Conservation (phyloP, 1,140 invertebrate species). For the Parasteatoda tepidariorum region DNA sequence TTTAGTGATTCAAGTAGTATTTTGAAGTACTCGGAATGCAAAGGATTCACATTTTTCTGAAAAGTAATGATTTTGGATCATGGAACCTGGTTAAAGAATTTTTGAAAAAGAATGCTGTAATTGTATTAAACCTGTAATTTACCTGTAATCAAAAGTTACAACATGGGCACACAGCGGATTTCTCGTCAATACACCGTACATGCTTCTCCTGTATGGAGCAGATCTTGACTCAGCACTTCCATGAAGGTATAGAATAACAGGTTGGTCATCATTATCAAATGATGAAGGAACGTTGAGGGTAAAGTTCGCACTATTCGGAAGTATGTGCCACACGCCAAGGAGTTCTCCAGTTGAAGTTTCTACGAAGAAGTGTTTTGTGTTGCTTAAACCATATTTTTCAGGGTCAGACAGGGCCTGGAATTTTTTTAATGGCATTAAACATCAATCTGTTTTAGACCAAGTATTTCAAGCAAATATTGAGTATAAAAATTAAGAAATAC, state of each 20-base stretch:
- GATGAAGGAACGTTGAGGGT: background rate
- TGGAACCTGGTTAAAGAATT: too few species aligned
- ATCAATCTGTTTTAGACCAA: too few species aligned
- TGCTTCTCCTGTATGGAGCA: slow-evolving; percentile 81
- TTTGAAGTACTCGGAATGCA: too few species aligned
- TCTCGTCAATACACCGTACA: slow-evolving; percentile 81
- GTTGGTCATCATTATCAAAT: slow-evolving; percentile 65
- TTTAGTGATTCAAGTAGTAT: too few species aligned
- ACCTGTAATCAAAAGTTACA: slow-evolving; percentile 85
- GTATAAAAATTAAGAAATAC: too few species aligned
- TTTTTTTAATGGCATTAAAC: background rate
- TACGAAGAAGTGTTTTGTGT: slow-evolving; percentile 57
- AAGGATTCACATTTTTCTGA: too few species aligned
- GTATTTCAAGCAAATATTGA: too few species aligned
- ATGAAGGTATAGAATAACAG: slow-evolving; percentile 84
- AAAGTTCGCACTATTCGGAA: background rate
- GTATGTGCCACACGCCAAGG: slow-evolving; percentile 60
- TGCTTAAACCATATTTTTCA: slow-evolving; percentile 55
- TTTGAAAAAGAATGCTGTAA: too few species aligned
- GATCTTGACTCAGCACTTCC: slow-evolving; percentile 89
- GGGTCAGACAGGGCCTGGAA: slow-evolving; percentile 58
- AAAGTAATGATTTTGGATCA: too few species aligned
- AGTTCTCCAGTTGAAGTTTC: slow-evolving; percentile 59
- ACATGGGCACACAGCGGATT: slow-evolving; percentile 82
- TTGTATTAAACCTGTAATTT: background rate